These are phyloP conservation scores for Zosterops borbonicus DNA, from an alignment of 2,113 vertebrate genomes.

Conservation along the genomic window DNA sequence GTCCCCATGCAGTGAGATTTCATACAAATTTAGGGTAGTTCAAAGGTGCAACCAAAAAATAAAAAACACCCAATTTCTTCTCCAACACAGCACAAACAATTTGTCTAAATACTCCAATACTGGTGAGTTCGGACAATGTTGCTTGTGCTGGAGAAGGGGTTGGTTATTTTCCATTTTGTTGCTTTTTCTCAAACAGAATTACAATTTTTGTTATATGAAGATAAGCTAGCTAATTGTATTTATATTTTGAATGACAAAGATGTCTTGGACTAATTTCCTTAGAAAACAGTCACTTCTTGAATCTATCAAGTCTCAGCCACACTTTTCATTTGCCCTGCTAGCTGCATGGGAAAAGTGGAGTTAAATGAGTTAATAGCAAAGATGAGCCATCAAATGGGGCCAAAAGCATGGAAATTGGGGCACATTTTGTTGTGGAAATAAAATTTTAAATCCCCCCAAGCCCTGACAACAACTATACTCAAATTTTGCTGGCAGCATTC, in stretches of 20 bases:
- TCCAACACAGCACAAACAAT: background rate
- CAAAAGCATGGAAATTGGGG: background rate
- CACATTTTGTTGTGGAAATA: slow-evolving; percentile 24
- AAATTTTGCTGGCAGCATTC: slow-evolving; percentile 30
- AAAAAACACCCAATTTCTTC: background rate
- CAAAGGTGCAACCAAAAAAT: background rate
- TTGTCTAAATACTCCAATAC: background rate
- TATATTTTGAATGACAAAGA: background rate
- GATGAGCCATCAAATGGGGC: background rate
- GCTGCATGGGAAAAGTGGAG: background rate
- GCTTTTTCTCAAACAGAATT: background rate
- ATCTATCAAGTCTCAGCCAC: background rate
- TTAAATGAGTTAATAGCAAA: background rate
- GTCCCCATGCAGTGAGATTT: background rate
- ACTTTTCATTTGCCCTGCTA: background rate
- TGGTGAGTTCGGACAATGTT: background rate
- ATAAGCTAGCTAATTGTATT: background rate
- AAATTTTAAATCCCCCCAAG: background rate
- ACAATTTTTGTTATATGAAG: background rate
- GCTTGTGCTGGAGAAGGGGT: background rate
- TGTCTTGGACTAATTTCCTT: background rate
- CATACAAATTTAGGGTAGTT: background rate
- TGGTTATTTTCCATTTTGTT: background rate
- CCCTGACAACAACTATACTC: background rate
- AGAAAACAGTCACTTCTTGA: background rate